phyloP scores from a whole-genome alignment of 1,140 invertebrate genomes.

The Eumeta japonica region DNA sequence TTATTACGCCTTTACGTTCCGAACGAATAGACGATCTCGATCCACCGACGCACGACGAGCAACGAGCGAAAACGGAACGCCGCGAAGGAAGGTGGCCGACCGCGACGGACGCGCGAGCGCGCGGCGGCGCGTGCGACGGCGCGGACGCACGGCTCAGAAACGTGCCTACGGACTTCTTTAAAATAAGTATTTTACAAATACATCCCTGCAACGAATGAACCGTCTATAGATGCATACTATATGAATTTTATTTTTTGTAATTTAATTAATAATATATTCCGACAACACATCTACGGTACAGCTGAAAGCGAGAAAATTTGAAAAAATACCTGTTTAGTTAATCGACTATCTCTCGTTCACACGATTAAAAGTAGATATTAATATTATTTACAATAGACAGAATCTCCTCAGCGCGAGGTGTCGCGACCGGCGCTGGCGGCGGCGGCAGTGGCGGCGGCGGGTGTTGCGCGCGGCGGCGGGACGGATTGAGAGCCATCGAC shows the following conservation, averaged over 20 bases:
- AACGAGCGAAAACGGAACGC: slow-evolving; percentile 14
- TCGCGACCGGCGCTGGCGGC: slow-evolving; percentile 11
- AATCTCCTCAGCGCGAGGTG: slow-evolving; percentile 12
- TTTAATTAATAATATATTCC: slow-evolving; percentile 49
- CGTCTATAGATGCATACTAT: slow-evolving; percentile 46
- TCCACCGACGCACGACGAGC: too few relatives aligned
- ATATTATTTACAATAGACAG: slow-evolving; percentile 54
- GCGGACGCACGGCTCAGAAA: too few relatives aligned
- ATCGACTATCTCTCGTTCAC: slow-evolving; percentile 54
- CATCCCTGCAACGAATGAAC: slow-evolving; percentile 47
- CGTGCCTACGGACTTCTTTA: too few relatives aligned
- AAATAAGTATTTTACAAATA: slow-evolving; percentile 48
- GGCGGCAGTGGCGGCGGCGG: slow-evolving; percentile 17
- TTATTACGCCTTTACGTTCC: too few relatives aligned
- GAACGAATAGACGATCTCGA: too few relatives aligned
- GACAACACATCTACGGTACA: slow-evolving; percentile 57
- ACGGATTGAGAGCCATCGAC: slow-evolving; percentile 31
- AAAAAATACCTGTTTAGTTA: slow-evolving; percentile 56
- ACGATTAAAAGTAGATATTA: slow-evolving; percentile 53
- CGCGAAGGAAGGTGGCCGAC: slow-evolving; percentile 19
- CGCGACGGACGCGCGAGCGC: slow-evolving; percentile 24
- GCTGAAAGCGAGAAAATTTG: slow-evolving; percentile 56
- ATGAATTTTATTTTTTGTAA: slow-evolving; percentile 52
- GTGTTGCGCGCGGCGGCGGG: slow-evolving; percentile 30
- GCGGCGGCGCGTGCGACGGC: too few relatives aligned